Conservation (phyloP, 2,113 vertebrate species). For the Drymodes brunneopygia region DNA sequence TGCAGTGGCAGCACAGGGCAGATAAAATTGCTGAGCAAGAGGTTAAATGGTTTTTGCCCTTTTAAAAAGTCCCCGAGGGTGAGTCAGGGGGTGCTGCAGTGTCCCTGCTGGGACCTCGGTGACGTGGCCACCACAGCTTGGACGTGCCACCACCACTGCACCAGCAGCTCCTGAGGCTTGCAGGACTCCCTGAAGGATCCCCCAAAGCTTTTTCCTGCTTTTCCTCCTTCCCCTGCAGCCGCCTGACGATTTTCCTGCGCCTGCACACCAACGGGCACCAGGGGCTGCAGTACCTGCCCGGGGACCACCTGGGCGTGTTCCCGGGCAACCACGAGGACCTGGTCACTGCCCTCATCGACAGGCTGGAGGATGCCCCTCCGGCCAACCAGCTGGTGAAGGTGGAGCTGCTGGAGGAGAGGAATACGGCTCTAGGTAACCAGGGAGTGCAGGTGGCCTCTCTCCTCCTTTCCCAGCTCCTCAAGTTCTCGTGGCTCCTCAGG, state of each 20-base stretch:
- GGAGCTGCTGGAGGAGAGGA: conserved; percentile 93
- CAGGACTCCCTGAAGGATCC: background rate
- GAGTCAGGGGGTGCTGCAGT: background rate
- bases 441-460: accelerated
- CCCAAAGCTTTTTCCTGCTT: background rate
- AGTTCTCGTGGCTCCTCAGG: background rate
- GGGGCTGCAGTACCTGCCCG: conserved; percentile 87
- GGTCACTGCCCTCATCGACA: conserved; percentile 87
- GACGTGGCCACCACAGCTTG: background rate
- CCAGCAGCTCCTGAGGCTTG: background rate
- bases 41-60: background rate
- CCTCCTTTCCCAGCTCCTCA: background rate
- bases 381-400: conserved; percentile 93
- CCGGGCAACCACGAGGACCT: conserved; percentile 92
- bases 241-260: conserved; percentile 89
- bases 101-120: background rate
- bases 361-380: conserved; percentile 89
- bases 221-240: conserved; percentile 67
- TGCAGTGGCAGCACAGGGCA: background rate
- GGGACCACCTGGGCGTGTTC: conserved; percentile 93
- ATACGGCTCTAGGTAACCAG: conserved; percentile 85
- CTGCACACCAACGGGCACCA: conserved; percentile 88
- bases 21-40: background rate
- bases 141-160: background rate
- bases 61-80: background rate